Percentiles rank a stretch among this genome's conserved stretches.
phyloP scores from a whole-genome alignment of 2,888 invertebrate genomes.

The Uropetala carovei region DNA sequence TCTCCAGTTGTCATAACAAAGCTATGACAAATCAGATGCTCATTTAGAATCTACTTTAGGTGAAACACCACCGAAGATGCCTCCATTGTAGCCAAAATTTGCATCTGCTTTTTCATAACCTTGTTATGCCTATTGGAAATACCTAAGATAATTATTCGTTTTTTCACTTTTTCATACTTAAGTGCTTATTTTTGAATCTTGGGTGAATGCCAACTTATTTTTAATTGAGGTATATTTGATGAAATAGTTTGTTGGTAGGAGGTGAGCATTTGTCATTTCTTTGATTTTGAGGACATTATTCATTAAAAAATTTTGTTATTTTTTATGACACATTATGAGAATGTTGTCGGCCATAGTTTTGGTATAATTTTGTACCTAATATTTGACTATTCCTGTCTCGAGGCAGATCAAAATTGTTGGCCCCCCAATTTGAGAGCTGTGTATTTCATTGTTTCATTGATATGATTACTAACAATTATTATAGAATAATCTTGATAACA shows the following conservation, averaged over 20 bases:
- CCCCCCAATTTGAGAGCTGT: constrained; percentile 56
- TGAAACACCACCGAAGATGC: too few relatives aligned
- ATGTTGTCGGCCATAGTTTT: constrained; percentile 8
- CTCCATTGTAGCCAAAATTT: too few relatives aligned
- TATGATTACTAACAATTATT: constrained; percentile 59
- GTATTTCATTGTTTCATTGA: constrained; percentile 55
- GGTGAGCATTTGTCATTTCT: neutral
- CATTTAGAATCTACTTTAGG: too few relatives aligned
- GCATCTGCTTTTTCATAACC: too few relatives aligned
- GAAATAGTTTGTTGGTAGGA: neutral
- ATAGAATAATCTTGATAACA: constrained; percentile 57
- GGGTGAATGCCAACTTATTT: too few relatives aligned
- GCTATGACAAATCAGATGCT: too few relatives aligned
- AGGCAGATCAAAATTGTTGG: constrained; percentile 14
- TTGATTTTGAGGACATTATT: neutral
- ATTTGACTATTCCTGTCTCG: neutral
- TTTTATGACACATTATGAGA: neutral
- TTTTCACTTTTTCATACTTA: too few relatives aligned
- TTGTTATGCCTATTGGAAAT: too few relatives aligned
- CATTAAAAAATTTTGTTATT: neutral
- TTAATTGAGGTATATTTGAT: neutral
- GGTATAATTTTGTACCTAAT: neutral
- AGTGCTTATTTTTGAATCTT: too few relatives aligned
- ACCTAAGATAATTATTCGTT: too few relatives aligned
- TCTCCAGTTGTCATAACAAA: too few relatives aligned